These are phyloP conservation scores for Byasa hedistus DNA, from an alignment of 2,888 invertebrate species.

Conservation along the genomic window DNA sequence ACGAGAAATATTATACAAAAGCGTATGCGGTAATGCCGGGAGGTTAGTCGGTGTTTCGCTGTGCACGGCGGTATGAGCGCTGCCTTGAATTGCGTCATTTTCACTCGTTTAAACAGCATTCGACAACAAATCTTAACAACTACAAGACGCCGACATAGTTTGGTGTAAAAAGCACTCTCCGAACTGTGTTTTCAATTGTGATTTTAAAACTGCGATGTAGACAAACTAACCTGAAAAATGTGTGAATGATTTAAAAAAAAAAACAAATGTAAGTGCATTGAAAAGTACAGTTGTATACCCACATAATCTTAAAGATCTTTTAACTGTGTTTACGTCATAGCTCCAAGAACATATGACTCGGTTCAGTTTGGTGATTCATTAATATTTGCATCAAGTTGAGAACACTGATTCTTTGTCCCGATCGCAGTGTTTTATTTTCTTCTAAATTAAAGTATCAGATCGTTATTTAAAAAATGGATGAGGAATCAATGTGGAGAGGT, in stretches of 20 bases:
- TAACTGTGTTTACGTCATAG: conserved; percentile 64
- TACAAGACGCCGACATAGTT: conserved; percentile 9
- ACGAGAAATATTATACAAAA: conserved; percentile 25
- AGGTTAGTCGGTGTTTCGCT: conserved; percentile 53
- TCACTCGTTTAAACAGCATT: conserved; percentile 35
- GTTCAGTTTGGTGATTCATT: conserved; percentile 56
- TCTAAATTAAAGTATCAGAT: conserved; percentile 22
- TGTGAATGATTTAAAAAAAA: background rate
- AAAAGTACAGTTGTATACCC: conserved; percentile 18
- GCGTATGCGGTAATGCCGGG: conserved; percentile 42
- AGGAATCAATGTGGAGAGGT: conserved; percentile 89
- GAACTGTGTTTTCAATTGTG: background rate
- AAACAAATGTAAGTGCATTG: background rate
- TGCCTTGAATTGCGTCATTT: conserved; percentile 65
- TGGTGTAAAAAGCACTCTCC: background rate
- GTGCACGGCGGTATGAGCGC: conserved; percentile 39
- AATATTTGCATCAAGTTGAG: conserved; percentile 7
- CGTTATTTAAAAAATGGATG: conserved; percentile 71
- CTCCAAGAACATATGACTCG: conserved; percentile 61
- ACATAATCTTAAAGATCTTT: conserved; percentile 25
- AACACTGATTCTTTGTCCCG: background rate
- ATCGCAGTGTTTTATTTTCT: conserved; percentile 10
- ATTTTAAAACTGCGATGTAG: background rate
- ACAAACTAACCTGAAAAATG: conserved; percentile 16
- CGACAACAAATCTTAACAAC: conserved; percentile 14